Evolutionary conservation across 2,797 vertebrate species (phyloP).

Genomic region (Cynodonichthys magdalenae): DNA sequence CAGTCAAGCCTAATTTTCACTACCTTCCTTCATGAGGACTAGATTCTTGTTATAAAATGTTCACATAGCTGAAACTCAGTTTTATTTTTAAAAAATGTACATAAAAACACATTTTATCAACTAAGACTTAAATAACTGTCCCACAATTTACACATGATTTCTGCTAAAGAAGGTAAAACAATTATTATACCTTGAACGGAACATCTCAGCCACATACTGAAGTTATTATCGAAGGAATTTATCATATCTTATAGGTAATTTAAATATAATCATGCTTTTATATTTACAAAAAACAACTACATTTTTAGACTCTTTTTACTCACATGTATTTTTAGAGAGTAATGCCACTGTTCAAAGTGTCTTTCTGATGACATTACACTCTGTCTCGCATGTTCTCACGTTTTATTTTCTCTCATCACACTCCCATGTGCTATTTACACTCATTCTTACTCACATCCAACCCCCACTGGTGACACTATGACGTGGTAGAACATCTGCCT

Average conservation of each 20-base stretch:
- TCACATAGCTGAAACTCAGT: background rate
- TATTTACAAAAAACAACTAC: background rate
- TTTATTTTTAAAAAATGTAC: background rate
- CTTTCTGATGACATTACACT: background rate
- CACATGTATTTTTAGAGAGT: background rate
- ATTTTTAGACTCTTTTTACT: background rate
- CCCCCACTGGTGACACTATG: conserved; percentile 22
- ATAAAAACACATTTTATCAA: conserved; percentile 12
- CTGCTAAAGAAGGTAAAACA: conserved; percentile 1
- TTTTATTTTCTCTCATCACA: conserved; percentile 5
- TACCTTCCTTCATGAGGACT: conserved; percentile 11
- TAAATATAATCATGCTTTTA: background rate
- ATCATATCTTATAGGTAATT: too few species aligned
- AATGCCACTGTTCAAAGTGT: background rate
- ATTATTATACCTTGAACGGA: conserved; percentile 3
- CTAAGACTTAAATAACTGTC: conserved; percentile 5
- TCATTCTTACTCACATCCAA: conserved; percentile 5
- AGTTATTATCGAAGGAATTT: too few species aligned
- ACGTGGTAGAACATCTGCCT: conserved; percentile 2
- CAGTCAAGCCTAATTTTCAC: conserved; percentile 32
- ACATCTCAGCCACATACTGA: background rate
- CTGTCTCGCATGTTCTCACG: background rate
- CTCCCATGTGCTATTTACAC: conserved; percentile 19
- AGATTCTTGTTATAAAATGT: background rate
- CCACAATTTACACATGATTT: conserved; percentile 10